phyloP scores from a whole-genome alignment of 2,113 vertebrate species.

The Dryoscopus gambensis region DNA sequence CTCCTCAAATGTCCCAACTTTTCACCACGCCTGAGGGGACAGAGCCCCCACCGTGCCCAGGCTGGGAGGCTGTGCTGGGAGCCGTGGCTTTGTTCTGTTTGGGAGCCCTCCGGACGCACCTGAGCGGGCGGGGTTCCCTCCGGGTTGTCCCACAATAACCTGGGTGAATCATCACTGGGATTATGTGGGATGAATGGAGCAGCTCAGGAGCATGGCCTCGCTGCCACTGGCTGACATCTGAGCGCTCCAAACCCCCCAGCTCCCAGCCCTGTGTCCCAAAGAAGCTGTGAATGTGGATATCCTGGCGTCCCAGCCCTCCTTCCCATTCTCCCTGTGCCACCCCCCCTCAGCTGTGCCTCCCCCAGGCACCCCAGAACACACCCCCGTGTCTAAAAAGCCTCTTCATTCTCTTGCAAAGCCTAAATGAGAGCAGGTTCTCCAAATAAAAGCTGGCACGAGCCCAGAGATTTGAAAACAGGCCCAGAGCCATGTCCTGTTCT shows the following conservation, averaged over 20 bases:
- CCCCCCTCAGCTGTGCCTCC: not conserved
- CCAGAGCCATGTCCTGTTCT: not conserved
- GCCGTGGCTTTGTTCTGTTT: slow-evolving; percentile 14
- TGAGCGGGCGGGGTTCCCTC: slow-evolving; percentile 72
- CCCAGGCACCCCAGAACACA: not conserved
- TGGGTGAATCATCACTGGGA: not conserved
- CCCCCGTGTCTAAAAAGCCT: accelerated
- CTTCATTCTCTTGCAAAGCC: not conserved
- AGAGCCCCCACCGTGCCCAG: not conserved
- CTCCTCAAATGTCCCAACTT: slow-evolving; percentile 78
- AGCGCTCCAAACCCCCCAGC: not conserved
- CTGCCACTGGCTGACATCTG: slow-evolving; percentile 72
- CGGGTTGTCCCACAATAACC: not conserved
- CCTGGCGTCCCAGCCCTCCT: not conserved
- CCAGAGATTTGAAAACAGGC: not conserved
- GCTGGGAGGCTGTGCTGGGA: slow-evolving; percentile 31
- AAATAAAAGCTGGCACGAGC: not conserved
- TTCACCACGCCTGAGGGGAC: slow-evolving; percentile 72
- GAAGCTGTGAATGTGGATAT: accelerated
- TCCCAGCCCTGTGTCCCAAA: not conserved
- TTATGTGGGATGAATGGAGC: slow-evolving; percentile 68
- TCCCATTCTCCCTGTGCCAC: accelerated
- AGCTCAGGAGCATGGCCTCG: slow-evolving; percentile 52
- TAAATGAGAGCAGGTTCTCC: not conserved
- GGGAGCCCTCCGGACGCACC: slow-evolving; percentile 56